phyloP scores from a whole-genome alignment of 1,140 invertebrate species.

The Aphis craccivora region DNA sequence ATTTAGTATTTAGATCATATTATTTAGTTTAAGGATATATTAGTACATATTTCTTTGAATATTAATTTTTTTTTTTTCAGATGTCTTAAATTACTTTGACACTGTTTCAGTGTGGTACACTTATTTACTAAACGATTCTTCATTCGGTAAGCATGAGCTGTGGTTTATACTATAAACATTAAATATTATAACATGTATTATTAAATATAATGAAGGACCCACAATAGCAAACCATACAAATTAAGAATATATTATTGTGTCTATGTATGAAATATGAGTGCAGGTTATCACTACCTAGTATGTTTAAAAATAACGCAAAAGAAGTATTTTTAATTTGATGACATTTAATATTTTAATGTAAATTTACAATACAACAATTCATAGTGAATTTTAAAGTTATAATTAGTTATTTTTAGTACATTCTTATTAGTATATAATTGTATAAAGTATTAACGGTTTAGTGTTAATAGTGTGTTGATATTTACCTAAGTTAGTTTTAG shows the following conservation, averaged over 20 bases:
- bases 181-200: background rate
- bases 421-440: background rate
- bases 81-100: slow-evolving; percentile 47
- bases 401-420: background rate
- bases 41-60: background rate
- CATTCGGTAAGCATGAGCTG: slow-evolving; percentile 46
- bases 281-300: background rate
- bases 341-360: background rate
- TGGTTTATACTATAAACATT: slow-evolving; percentile 24
- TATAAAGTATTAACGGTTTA: background rate
- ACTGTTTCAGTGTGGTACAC: slow-evolving; percentile 19
- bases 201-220: background rate
- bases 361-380: background rate
- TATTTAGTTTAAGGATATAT: background rate
- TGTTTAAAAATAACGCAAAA: background rate
- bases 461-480: background rate
- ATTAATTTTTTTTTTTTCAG: slow-evolving; percentile 31
- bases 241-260: background rate
- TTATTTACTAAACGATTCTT: slow-evolving; percentile 41
- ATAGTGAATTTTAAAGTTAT: background rate
- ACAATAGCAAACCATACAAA: slow-evolving; percentile 43
- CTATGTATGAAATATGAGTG: background rate
- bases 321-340: background rate
- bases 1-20: no score
- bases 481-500: no score